Evolutionary conservation across 2,797 vertebrate species (phyloP).

Genomic region (Hephaestus fuliginosus): DNA sequence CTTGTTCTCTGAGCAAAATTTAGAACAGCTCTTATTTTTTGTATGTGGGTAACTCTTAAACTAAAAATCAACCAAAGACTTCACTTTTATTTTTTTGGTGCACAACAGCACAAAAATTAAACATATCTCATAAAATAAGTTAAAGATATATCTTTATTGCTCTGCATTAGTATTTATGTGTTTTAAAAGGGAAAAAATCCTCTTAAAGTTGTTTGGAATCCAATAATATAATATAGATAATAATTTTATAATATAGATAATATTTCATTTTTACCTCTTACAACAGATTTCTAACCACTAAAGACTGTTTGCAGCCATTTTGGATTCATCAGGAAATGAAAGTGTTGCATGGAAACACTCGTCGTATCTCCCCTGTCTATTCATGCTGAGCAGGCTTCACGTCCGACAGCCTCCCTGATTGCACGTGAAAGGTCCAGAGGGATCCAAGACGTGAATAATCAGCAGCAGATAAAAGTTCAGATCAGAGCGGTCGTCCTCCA

Average conservation of each 20-base stretch:
- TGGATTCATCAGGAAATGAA: background rate
- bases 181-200: background rate
- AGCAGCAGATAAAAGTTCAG: conserved; percentile 49
- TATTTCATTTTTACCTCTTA: background rate
- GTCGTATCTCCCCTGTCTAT: background rate
- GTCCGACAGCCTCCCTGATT: conserved; percentile 38
- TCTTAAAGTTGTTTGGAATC: background rate
- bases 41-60: no score
- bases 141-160: background rate
- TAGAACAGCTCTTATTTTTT: no score
- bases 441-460: conserved; percentile 41
- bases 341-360: background rate
- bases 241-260: background rate
- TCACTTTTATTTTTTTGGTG: no score
- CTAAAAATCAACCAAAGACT: no score
- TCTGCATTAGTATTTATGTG: background rate
- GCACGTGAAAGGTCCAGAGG: conserved; percentile 20
- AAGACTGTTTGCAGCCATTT: background rate
- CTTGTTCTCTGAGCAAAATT: no score
- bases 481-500: conserved; percentile 18
- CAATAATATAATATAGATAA: background rate
- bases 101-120: background rate
- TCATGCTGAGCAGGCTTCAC: background rate
- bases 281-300: background rate
- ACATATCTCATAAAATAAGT: background rate